These are phyloP conservation scores for Monopterus albus DNA, from an alignment of 2,113 vertebrate species.

Conservation along the genomic window DNA sequence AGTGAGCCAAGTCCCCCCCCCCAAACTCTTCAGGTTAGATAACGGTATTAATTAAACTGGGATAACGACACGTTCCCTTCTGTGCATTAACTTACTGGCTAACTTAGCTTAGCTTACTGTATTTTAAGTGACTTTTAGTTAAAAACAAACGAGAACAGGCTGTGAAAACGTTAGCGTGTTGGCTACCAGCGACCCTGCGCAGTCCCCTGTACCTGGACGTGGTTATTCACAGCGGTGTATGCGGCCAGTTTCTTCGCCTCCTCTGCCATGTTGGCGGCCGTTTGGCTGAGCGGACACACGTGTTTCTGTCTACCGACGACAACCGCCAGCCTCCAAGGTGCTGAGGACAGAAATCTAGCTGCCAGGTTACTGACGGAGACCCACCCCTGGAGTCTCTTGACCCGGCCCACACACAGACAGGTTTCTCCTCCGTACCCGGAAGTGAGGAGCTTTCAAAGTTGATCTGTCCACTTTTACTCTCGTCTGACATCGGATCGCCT, in stretches of 20 bases:
- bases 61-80: neutral
- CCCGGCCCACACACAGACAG: conserved; percentile 30
- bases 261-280: conserved; percentile 75
- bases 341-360: conserved; percentile 1
- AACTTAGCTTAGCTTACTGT: conserved; percentile 36
- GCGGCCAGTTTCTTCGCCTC: conserved; percentile 83
- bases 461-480: too few species aligned
- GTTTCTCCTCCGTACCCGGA: neutral
- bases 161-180: neutral
- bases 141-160: neutral
- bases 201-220: conserved; percentile 74
- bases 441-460: too few species aligned
- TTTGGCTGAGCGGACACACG: conserved; percentile 14
- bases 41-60: neutral
- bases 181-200: too few species aligned
- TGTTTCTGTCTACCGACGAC: neutral
- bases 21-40: conserved; percentile 21
- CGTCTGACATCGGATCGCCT: too few species aligned
- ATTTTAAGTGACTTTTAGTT: too few species aligned
- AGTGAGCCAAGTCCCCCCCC: conserved; percentile 5
- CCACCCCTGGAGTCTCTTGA: conserved; percentile 66
- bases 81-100: neutral
- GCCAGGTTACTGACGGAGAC: conserved; percentile 17
- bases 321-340: conserved; percentile 1
- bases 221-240: conserved; percentile 79